Base-by-base conservation (phyloP, 2,113 vertebrate genomes). In the Mus musculus region DNA sequence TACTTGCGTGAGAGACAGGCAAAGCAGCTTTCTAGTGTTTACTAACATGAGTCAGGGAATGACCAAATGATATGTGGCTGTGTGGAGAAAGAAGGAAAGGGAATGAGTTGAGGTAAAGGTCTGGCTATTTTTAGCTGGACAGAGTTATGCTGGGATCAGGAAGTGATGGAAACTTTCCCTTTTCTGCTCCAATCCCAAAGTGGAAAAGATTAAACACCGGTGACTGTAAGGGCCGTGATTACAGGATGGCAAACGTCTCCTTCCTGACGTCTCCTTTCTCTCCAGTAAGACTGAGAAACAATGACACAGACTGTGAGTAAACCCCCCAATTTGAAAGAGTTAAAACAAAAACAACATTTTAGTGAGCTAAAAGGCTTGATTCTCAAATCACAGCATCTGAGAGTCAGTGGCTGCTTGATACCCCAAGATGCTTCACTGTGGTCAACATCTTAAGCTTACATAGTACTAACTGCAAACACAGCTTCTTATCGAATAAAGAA, bases 31-130 rank as follows among this genome's bases (percentile, higher is more conserved):
- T 72, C 94, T 28, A 88, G 39, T 96, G 95, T 98, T 98, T 97
- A 97, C 95, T 97, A 98, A 98, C 92, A 96, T 98, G 98, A 98
- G 97, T 98, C 98, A 98, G 91, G 90, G 82, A 9, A 85, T 97
- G 97, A 98, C 86, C 86, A 28, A 49, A 61, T 1, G 26, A 59
- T 76, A 86, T 81, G 95, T 95, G 95, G 59, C 80, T 95, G 73
- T 90, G 88, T 71, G n/a, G 97, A 89, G 90, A 91, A 76, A 96
- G 87, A 93, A 92, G 95, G 71, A 94, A 84, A 88, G 87, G 90
- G 69, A 93, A 95, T 3, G 24, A 3, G 3, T 0, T 52, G 92
- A 91, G 13, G 77, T 24, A 67, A 90, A 98, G 97, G 90, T 91
- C 89, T 90, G 65, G 49, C 85, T 98, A 95, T 97, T 96, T 97